Conservation (phyloP, 2,113 vertebrate genomes). For the Nestor notabilis region DNA sequence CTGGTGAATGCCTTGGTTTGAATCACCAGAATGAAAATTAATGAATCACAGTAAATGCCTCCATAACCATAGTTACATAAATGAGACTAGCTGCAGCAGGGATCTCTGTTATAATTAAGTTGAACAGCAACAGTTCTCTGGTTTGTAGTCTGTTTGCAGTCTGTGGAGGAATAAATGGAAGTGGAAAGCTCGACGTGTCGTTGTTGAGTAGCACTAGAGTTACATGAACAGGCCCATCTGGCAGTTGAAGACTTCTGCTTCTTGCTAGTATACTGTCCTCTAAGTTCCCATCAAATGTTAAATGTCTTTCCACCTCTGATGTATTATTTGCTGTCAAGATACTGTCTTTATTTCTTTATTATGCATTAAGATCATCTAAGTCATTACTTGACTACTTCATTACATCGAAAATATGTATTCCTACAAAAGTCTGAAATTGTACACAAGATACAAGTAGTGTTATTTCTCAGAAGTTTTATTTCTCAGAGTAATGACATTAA, state of each 20-base stretch:
- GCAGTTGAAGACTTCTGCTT: neutral
- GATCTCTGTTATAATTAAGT: neutral
- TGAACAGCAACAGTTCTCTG: neutral
- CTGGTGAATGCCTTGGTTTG: neutral
- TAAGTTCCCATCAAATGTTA: neutral
- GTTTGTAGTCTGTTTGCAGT: neutral
- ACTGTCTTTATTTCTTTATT: neutral
- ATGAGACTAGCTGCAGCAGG: neutral
- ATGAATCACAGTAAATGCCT: neutral
- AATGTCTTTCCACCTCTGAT: neutral
- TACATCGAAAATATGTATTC: neutral
- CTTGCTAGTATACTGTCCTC: neutral
- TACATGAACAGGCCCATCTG: neutral
- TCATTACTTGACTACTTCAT: neutral
- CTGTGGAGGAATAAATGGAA: neutral
- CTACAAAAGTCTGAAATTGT: neutral
- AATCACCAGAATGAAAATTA: neutral
- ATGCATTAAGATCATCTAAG: neutral
- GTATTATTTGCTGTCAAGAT: neutral
- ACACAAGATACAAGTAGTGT: neutral
- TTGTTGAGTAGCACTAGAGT: neutral
- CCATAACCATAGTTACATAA: neutral
- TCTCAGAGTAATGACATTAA: neutral
- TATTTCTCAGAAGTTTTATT: neutral
- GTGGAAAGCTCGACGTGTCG: neutral